phyloP scores from a whole-genome alignment of 2,797 vertebrate species.

The Spea hammondii region DNA sequence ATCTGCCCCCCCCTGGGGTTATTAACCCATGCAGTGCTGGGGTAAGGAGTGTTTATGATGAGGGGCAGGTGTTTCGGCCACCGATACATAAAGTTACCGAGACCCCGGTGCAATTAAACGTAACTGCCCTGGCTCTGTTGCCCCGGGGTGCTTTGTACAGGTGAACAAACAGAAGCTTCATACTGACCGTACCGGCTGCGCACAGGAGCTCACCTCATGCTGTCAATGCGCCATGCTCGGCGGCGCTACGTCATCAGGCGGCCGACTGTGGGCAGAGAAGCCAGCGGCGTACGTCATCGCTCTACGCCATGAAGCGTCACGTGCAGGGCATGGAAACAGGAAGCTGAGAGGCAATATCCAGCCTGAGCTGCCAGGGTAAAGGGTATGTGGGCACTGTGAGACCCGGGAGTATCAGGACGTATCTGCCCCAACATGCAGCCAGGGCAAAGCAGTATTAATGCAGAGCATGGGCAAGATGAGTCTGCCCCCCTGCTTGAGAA shows the following conservation, averaged over 20 bases:
- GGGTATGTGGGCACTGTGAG: neutral
- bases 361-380: neutral
- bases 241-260: neutral
- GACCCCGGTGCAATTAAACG: too few species aligned
- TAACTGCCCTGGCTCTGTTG: too few species aligned
- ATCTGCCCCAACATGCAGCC: neutral
- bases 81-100: too few species aligned
- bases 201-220: constrained; percentile 35
- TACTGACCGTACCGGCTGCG: too few species aligned
- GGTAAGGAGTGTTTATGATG: too few species aligned
- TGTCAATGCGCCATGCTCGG: constrained; percentile 12
- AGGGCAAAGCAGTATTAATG: neutral
- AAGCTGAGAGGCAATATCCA: neutral
- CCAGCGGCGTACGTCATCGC: neutral
- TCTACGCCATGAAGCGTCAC: neutral
- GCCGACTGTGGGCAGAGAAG: constrained; percentile 25
- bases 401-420: neutral
- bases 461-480: constrained; percentile 45
- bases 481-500: constrained; percentile 59
- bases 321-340: constrained; percentile 1
- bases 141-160: too few species aligned
- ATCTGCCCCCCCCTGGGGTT: too few species aligned
- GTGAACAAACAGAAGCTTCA: too few species aligned
- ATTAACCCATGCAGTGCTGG: too few species aligned
- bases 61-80: too few species aligned